Conservation (phyloP, 1,140 invertebrate genomes). For the Scaptomyza hsui region DNA sequence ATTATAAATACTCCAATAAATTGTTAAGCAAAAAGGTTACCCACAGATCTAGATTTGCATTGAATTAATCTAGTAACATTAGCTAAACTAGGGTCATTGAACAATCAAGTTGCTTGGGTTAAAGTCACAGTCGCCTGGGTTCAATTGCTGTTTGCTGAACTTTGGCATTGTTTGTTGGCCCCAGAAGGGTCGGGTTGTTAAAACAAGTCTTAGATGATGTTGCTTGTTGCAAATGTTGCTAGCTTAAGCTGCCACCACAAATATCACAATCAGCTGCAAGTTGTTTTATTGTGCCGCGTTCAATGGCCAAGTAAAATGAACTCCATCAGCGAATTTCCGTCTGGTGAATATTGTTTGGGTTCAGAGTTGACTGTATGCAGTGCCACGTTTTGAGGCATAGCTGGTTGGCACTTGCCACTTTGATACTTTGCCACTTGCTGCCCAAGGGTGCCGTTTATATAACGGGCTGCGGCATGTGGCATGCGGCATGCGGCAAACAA, state of each 20-base stretch:
- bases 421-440: constrained; percentile 4
- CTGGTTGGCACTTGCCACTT: constrained; percentile 48
- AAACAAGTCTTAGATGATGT: constrained; percentile 15
- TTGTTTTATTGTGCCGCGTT: constrained; percentile 62
- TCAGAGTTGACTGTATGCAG: constrained; percentile 80
- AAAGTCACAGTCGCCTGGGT: constrained; percentile 33
- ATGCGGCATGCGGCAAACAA: constrained; percentile 42
- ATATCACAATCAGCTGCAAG: constrained; percentile 51
- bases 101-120: constrained; percentile 24
- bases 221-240: constrained; percentile 2
- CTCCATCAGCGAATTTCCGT: constrained; percentile 49
- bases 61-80: not conserved
- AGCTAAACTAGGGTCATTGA: not conserved
- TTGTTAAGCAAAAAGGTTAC: too few relatives aligned
- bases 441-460: constrained; percentile 69
- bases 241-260: constrained; percentile 13
- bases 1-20: too few relatives aligned
- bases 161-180: constrained; percentile 41
- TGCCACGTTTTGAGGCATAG: constrained; percentile 60
- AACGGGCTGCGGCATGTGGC: constrained; percentile 45
- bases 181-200: not conserved
- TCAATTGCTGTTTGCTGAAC: constrained; percentile 34
- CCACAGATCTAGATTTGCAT: too few relatives aligned
- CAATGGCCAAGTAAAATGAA: constrained; percentile 69
- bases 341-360: constrained; percentile 33